Percentiles rank a stretch among this genome's conserved stretches.
phyloP scores from a whole-genome alignment of 2,113 vertebrate genomes.

The Barbus barbus region DNA sequence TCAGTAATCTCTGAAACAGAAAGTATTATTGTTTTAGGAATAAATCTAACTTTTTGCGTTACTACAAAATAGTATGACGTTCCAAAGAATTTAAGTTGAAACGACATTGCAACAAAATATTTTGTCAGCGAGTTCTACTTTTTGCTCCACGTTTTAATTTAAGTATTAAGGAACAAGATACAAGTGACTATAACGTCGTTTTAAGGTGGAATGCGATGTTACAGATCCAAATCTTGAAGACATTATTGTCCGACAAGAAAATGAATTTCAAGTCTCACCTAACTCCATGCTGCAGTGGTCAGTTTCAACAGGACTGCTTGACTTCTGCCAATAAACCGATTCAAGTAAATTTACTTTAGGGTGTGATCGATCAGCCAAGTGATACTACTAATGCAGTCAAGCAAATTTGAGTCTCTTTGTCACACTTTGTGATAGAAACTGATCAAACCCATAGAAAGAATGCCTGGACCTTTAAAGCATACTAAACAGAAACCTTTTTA shows the following conservation, averaged over 20 bases:
- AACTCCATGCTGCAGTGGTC: constrained; percentile 48
- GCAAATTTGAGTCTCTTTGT: constrained; percentile 73
- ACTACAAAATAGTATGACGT: no score
- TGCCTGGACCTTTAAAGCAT: background rate
- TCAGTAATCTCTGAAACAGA: background rate
- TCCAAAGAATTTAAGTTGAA: background rate
- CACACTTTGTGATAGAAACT: constrained; percentile 49
- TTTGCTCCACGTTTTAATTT: background rate
- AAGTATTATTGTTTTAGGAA: background rate
- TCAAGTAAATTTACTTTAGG: constrained; percentile 81
- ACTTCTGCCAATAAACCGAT: constrained; percentile 79
- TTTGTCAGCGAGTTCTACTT: background rate
- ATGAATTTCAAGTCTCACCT: background rate
- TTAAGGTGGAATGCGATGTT: background rate
- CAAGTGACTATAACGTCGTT: background rate
- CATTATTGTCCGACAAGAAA: constrained; percentile 1
- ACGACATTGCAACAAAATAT: background rate
- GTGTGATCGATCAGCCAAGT: constrained; percentile 72
- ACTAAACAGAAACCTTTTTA: background rate
- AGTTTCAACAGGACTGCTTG: constrained; percentile 78
- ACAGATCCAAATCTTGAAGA: background rate
- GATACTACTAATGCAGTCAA: constrained; percentile 73
- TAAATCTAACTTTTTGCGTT: background rate
- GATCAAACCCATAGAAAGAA: background rate
- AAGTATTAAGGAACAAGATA: background rate